Conservation (phyloP, 2,888 invertebrate species). For the Stenchaetothrips biformis region DNA sequence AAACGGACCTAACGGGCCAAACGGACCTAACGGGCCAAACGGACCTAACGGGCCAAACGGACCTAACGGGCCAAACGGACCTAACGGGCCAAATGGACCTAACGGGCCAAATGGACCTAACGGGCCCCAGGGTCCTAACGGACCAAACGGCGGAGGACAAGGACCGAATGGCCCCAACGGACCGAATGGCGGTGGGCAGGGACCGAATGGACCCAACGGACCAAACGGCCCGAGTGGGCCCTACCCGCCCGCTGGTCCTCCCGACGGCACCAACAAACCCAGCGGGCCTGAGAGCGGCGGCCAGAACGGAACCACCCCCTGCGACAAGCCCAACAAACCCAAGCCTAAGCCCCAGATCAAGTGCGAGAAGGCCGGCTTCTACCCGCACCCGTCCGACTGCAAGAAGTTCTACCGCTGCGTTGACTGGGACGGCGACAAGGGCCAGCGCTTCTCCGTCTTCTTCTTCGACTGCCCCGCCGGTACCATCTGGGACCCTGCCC, state of each 20-base stretch:
- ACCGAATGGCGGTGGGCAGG: constrained; percentile 26
- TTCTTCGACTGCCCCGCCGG: constrained; percentile 64
- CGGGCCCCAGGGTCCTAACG: too few relatives aligned
- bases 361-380: constrained; percentile 66
- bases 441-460: constrained; percentile 56
- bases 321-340: constrained; percentile 31
- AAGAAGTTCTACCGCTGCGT: constrained; percentile 75
- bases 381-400: constrained; percentile 63
- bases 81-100: too few relatives aligned
- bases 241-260: not conserved
- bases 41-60: too few relatives aligned
- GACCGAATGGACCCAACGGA: constrained; percentile 32
- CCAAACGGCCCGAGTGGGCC: constrained; percentile 10
- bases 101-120: too few relatives aligned
- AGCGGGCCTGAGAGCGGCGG: not conserved
- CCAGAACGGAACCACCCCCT: constrained; percentile 14
- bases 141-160: too few relatives aligned
- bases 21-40: too few relatives aligned
- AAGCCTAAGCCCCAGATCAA: constrained; percentile 37
- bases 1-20: too few relatives aligned
- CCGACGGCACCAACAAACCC: constrained; percentile 21
- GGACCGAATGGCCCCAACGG: not conserved
- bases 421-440: constrained; percentile 54
- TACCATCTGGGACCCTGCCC: constrained; percentile 65
- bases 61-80: too few relatives aligned